phyloP scores from a whole-genome alignment of 2,113 vertebrate species.

The Osmerus eperlanus region DNA sequence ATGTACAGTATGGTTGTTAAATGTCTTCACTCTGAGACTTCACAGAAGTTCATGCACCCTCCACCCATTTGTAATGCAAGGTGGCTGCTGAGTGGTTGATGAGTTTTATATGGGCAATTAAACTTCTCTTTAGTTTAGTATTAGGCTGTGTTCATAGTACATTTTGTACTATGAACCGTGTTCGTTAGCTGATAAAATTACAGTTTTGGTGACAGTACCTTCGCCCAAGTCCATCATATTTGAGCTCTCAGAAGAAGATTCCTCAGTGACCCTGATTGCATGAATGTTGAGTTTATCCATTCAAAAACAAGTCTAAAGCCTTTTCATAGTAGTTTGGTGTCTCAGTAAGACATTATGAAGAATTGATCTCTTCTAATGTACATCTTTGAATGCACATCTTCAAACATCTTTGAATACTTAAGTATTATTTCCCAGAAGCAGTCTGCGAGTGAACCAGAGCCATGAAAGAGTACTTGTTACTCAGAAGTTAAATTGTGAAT shows the following conservation, averaged over 20 bases:
- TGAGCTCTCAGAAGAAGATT: slow-evolving; percentile 22
- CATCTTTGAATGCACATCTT: too few species aligned
- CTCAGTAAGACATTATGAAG: background rate
- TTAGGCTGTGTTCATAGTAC: slow-evolving; percentile 23
- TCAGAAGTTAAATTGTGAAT: background rate
- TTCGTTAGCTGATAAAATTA: slow-evolving; percentile 36
- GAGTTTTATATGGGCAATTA: slow-evolving; percentile 21
- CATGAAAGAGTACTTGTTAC: background rate
- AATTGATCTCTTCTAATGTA: too few species aligned
- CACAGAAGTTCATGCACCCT: slow-evolving; percentile 1
- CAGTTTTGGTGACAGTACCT: slow-evolving; percentile 3
- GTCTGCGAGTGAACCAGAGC: background rate
- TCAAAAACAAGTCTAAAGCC: background rate
- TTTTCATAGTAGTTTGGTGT: background rate
- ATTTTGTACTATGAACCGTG: too few species aligned
- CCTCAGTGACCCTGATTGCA: slow-evolving; percentile 24
- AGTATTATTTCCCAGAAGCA: background rate
- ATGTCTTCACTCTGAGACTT: slow-evolving; percentile 5
- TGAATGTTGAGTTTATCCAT: background rate
- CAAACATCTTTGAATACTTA: too few species aligned
- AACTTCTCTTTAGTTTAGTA: slow-evolving; percentile 27
- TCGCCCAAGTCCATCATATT: slow-evolving; percentile 11
- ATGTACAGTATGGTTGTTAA: slow-evolving; percentile 14
- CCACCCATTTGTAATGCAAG: background rate
- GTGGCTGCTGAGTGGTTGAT: background rate